Percentiles rank a stretch among this genome's conserved stretches.
These are phyloP conservation scores for Oceanites oceanicus DNA, from an alignment of 2,113 vertebrate genomes.

Conservation along the genomic window DNA sequence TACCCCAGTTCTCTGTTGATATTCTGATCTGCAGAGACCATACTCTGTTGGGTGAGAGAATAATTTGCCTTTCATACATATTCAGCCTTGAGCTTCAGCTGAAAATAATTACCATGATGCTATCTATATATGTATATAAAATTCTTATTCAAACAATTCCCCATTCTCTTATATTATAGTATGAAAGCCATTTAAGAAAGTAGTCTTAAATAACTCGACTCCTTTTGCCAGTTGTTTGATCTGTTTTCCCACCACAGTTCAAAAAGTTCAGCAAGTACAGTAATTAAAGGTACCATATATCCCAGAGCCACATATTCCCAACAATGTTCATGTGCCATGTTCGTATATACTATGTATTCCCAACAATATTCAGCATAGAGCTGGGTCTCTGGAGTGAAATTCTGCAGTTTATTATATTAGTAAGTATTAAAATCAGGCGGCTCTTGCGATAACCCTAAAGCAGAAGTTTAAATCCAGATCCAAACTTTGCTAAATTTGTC, in stretches of 20 bases:
- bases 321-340: neutral
- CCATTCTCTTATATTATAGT: neutral
- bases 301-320: neutral
- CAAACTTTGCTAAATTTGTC: neutral
- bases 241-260: neutral
- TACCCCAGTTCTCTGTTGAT: neutral
- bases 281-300: neutral
- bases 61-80: slow-evolving; percentile 54
- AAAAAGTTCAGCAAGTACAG: neutral
- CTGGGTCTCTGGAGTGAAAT: neutral
- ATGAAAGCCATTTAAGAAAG: neutral
- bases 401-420: neutral
- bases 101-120: slow-evolving; percentile 6
- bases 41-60: slow-evolving; percentile 28
- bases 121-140: neutral
- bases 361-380: neutral
- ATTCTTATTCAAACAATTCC: neutral
- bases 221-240: slow-evolving; percentile 1
- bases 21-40: slow-evolving; percentile 33
- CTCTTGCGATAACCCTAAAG: neutral
- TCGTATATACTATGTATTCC: neutral
- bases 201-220: neutral
- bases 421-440: neutral
- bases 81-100: slow-evolving; percentile 24
- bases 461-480: neutral